Conservation (phyloP, 2,888 invertebrate species). For the Poecilobothrus nobilitatus region DNA sequence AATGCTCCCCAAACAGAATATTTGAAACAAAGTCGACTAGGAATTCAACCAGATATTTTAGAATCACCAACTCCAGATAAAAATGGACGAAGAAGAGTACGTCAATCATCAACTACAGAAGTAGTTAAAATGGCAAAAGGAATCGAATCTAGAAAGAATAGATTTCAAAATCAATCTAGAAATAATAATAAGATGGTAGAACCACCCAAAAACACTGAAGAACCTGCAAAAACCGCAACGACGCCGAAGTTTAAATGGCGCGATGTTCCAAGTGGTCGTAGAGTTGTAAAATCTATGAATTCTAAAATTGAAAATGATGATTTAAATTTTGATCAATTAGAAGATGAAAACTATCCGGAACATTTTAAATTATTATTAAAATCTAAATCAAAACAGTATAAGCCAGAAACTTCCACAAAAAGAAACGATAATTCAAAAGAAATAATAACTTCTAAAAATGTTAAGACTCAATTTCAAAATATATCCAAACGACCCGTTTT, state of each 20-base stretch:
- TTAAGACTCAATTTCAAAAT: background rate
- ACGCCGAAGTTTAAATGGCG: conserved; percentile 23
- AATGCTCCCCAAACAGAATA: background rate
- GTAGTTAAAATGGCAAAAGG: background rate
- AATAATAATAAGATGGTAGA: conserved; percentile 10
- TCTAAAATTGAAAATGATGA: conserved; percentile 19
- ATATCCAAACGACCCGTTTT: conserved; percentile 9
- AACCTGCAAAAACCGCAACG: conserved; percentile 23
- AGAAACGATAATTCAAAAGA: background rate
- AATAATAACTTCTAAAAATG: background rate
- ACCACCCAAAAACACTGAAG: background rate
- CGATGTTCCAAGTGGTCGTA: conserved; percentile 18
- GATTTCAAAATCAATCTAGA: background rate
- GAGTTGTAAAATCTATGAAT: conserved; percentile 19
- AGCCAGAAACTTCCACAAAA: conserved; percentile 9
- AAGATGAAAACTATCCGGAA: conserved; percentile 58
- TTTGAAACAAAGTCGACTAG: background rate
- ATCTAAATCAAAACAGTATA: conserved; percentile 45
- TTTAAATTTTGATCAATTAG: conserved; percentile 45
- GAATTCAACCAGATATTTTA: too few relatives aligned
- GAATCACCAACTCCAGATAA: background rate
- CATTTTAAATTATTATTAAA: conserved; percentile 55
- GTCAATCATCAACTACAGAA: conserved; percentile 14
- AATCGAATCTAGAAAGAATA: background rate
- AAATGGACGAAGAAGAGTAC: background rate